Conservation (phyloP, 2,113 vertebrate genomes). For the Lepus americanus region DNA sequence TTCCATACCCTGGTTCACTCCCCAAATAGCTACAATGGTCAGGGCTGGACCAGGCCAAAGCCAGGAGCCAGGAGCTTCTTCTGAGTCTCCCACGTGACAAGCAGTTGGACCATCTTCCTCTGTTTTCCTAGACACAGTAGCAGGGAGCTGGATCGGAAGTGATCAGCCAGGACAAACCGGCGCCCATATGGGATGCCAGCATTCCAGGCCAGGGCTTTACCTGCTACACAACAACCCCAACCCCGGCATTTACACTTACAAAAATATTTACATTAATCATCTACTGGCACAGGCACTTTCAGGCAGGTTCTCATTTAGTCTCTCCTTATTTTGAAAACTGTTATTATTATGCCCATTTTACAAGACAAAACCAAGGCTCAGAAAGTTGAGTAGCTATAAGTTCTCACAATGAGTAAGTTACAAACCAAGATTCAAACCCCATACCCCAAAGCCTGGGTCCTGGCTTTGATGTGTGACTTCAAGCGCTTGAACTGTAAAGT, state of each 20-base stretch:
- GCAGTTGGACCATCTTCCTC: too few relatives aligned
- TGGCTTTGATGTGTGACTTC: not conserved
- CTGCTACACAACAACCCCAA: too few relatives aligned
- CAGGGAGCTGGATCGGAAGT: too few relatives aligned
- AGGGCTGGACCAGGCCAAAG: too few relatives aligned
- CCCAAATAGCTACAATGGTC: too few relatives aligned
- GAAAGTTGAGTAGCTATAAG: not conserved
- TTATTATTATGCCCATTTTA: constrained; percentile 20
- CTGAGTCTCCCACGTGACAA: too few relatives aligned
- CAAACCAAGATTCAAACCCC: not conserved
- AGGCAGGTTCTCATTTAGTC: constrained; percentile 50
- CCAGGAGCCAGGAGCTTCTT: too few relatives aligned
- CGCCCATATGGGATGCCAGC: too few relatives aligned
- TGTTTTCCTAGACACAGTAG: too few relatives aligned
- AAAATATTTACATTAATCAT: constrained; percentile 12
- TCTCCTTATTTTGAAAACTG: not conserved
- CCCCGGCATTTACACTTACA: not conserved
- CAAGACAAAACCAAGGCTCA: constrained; percentile 19
- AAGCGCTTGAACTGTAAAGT: not conserved
- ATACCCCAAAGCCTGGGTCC: not conserved
- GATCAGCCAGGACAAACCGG: too few relatives aligned
- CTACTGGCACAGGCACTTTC: constrained; percentile 9
- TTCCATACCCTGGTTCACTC: too few relatives aligned
- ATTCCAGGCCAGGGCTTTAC: too few relatives aligned
- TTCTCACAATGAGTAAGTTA: constrained; percentile 21